Evolutionary conservation across 30 jellyfish, hydroid and myxozoan genomes (phyloP).

Genomic region (Catostylus mosaicus): DNA sequence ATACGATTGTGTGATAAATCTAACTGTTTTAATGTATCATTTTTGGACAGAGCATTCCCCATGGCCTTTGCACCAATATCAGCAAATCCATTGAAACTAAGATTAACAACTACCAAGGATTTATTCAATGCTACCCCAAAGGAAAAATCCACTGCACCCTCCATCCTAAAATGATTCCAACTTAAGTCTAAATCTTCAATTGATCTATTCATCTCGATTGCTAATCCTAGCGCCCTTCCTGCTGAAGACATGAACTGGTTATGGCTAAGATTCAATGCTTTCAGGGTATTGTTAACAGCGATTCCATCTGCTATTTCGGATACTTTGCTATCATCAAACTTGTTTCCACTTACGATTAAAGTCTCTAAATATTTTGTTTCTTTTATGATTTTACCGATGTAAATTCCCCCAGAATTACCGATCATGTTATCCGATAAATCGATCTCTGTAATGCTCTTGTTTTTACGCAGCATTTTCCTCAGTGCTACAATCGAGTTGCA

Average conservation of each 20-base stretch:
- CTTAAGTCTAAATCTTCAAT: constrained; percentile 61
- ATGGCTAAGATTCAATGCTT: constrained; percentile 42
- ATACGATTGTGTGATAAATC: constrained; percentile 42
- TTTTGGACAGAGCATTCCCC: constrained; percentile 49
- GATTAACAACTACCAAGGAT: constrained; percentile 15
- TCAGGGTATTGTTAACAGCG: constrained; percentile 19
- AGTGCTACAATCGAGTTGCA: constrained; percentile 15
- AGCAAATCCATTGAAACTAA: constrained; percentile 74
- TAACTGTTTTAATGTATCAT: constrained; percentile 15
- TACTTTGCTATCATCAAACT: constrained; percentile 45
- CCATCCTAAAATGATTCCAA: constrained; percentile 67
- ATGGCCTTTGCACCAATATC: constrained; percentile 71
- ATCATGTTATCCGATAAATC: constrained; percentile 58
- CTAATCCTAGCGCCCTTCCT: constrained; percentile 50
- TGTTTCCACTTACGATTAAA: constrained; percentile 47
- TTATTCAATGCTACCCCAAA: constrained; percentile 42
- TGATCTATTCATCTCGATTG: constrained; percentile 34
- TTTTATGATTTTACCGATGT: constrained; percentile 18
- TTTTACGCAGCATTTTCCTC: constrained; percentile 28
- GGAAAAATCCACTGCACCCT: constrained; percentile 67
- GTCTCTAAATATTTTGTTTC: constrained; percentile 5
- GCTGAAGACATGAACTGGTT: constrained; percentile 51
- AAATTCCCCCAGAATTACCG: constrained; percentile 35
- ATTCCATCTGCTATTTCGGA: constrained; percentile 29
- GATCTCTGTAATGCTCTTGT: constrained; percentile 31